Evolutionary conservation across 1,140 invertebrate genomes (phyloP).

Genomic region (Calycopis cecrops): DNA sequence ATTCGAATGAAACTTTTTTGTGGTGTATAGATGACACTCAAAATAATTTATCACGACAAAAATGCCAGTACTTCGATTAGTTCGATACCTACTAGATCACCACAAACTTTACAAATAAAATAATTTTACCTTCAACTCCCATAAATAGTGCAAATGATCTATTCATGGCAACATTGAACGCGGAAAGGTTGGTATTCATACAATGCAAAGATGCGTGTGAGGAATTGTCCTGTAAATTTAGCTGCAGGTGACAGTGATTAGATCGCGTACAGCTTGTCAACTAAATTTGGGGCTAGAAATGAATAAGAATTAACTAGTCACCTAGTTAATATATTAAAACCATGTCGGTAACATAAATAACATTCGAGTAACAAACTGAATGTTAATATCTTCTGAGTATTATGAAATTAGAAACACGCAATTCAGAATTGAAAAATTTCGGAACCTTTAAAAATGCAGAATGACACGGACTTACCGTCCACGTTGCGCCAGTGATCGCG

Average conservation of each 20-base stretch:
- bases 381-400: too few relatives aligned
- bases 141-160: background rate
- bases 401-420: too few relatives aligned
- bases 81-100: background rate
- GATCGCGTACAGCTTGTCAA: constrained; percentile 33
- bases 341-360: background rate
- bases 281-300: constrained; percentile 22
- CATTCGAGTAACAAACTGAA: background rate
- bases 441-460: too few relatives aligned
- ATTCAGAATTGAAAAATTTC: too few relatives aligned
- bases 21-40: too few relatives aligned
- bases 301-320: constrained; percentile 4
- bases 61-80: too few relatives aligned
- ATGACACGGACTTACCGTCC: too few relatives aligned
- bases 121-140: background rate
- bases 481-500: too few relatives aligned
- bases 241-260: constrained; percentile 37
- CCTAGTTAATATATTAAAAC: background rate
- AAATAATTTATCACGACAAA: too few relatives aligned
- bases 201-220: constrained; percentile 39
- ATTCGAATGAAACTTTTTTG: too few relatives aligned
- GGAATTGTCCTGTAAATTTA: constrained; percentile 51
- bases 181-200: constrained; percentile 33
- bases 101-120: constrained; percentile 10
- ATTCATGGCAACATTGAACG: constrained; percentile 9